These are phyloP conservation scores for Phaethon lepturus DNA, from an alignment of 2,113 vertebrate species.

Conservation along the genomic window DNA sequence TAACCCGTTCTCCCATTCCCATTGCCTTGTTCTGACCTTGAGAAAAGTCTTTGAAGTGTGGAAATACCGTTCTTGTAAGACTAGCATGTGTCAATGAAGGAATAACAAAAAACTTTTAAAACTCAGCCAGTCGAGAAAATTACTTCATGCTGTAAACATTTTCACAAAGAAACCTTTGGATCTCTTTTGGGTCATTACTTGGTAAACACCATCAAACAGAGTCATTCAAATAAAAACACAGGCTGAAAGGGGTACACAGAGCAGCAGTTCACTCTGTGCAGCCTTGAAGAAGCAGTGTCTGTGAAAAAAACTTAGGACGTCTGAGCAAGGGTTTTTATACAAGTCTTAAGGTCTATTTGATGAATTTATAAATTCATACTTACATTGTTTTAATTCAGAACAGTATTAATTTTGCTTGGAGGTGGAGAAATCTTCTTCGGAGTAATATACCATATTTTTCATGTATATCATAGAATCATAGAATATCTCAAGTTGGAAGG, in stretches of 20 bases:
- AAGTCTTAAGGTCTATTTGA: background rate
- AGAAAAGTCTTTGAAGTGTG: background rate
- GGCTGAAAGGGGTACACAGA: background rate
- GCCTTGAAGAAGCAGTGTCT: background rate
- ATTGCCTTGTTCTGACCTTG: background rate
- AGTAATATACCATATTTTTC: background rate
- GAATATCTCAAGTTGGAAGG: background rate
- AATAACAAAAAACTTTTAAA: slow-evolving; percentile 38
- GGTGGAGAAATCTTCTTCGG: background rate
- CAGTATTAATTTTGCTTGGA: background rate
- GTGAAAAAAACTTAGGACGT: background rate
- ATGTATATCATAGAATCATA: background rate
- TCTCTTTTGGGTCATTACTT: slow-evolving; percentile 55
- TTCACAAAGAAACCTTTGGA: slow-evolving; percentile 56
- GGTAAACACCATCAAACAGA: slow-evolving; percentile 60
- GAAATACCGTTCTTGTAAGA: slow-evolving; percentile 20
- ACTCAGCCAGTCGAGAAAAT: background rate
- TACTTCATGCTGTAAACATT: slow-evolving; percentile 15
- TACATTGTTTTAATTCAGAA: background rate
- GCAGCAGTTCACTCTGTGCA: background rate
- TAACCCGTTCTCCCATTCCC: background rate
- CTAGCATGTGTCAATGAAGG: slow-evolving; percentile 36
- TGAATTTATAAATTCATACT: background rate
- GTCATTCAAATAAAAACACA: slow-evolving; percentile 39
- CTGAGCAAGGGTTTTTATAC: background rate